Base-by-base conservation (phyloP, 2,888 invertebrate genomes). In the Endomychus coccineus region DNA sequence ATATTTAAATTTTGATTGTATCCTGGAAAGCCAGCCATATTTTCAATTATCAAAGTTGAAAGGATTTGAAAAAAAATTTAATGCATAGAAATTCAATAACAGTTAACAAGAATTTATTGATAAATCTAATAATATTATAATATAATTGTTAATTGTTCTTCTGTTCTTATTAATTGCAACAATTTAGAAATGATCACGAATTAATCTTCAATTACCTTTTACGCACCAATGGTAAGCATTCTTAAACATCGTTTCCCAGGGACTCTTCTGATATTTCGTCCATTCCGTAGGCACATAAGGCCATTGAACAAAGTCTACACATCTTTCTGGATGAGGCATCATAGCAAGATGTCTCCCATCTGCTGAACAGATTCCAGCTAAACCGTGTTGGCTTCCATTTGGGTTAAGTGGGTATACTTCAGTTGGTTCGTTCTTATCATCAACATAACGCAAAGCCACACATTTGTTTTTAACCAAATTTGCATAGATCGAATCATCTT, bases 311-410 rank as follows among this genome's bases (percentile, higher is more conserved):
- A 81, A 78, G 50, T 86, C 73, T 4, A 49, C 54, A 58, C 89
- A 90, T 43, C 96, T 77, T 68, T 98, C 97, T 0, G 97, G 96
- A 71, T 98, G 97, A 2, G 97, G 97, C 97, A 98, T 98, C 77
- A 97, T 78, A 1, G 95, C 97, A 50, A 96, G 71, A 67, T 97
- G 96, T 3, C 96, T 78, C 0, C 96, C 97, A 68, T 96, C 83
- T 1, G 64, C 56, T 0, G 96, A 96, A 51, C 91, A 86, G 36
- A 97, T 67, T 9, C 86, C 95, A 14, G 96, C 96, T 44, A 94
- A 75, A 13, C 91, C 95, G 51, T 82, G 74, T 45, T 74, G 37
- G 32, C 88, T 89, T 40, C 94, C 92, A 62, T 94, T 95, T 1
- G 97, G 97, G 70, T 97, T 97, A 75, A 88, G 76, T 0, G 97